Base-by-base conservation (phyloP, 2,113 vertebrate species). In the Ptyas mucosa region DNA sequence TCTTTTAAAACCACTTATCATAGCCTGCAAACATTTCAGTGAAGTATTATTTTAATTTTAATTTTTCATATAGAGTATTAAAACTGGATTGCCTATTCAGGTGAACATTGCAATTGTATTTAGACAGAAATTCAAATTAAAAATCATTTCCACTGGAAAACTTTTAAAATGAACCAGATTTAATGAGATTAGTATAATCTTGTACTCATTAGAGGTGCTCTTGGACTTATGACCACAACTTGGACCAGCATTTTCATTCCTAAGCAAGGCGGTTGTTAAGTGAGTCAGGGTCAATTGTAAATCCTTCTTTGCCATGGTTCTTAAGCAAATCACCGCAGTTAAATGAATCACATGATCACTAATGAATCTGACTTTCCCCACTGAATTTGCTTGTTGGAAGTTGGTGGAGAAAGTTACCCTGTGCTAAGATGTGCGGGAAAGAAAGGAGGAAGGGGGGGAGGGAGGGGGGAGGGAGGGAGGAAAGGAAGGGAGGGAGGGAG, bases 1-100 rank as follows among this genome's bases (percentile, higher is more conserved):
- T 89, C 87, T 94, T 93, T 94, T 0, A 8, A 29, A 8, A 53
- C 1, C 18, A 23, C 95, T 96, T 92, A 93, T 88, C 90, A 85
- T 20, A 75, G 43, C 86, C 20, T 11, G 26, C 89, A 93, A 91
- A 51, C 23, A 10, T 58, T 26, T 58, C 14, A 94, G 57, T 92
- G 94, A 75, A 91, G 94, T 90, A 93, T 90, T 90, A 94, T 94
- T 96, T 85, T 89, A 89, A 94, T 94, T 96, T 85, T 89, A 89
- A 7, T 52, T 51, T 43, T 81, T 21, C 34, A 21, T 43, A 21
- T 23, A 81, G 51, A 61, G 8, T 43, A 75, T 81, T 43, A 81
- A 39, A 39, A 75, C 64, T 88, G 87, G 88, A 89, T 69, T 10
- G 90, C 88, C 61, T 94, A 96, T 89, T 0, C 0, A 85, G 91